These are phyloP conservation scores for Acanthacorydalis orientalis DNA, from an alignment of 2,888 invertebrate genomes.

Conservation along the genomic window DNA sequence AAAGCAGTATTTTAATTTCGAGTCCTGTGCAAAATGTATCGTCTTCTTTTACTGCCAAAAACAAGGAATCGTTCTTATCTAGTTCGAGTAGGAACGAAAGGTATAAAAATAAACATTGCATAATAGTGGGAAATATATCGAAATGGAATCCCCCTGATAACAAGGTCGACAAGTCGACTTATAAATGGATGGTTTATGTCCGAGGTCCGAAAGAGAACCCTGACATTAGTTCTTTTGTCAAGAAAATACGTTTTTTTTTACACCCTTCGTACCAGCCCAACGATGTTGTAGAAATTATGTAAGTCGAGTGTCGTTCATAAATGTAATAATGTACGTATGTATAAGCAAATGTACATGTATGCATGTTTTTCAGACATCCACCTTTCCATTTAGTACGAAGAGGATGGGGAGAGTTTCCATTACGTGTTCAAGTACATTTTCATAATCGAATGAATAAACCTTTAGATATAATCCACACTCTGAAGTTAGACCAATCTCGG, in stretches of 20 bases:
- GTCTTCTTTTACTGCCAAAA: neutral
- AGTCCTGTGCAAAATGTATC: neutral
- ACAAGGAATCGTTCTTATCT: neutral
- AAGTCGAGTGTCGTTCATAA: constrained; percentile 19
- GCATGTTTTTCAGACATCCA: constrained; percentile 41
- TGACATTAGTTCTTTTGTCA: constrained; percentile 43
- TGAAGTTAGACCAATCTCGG: constrained; percentile 65
- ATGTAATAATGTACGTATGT: neutral
- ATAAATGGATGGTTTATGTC: constrained; percentile 85
- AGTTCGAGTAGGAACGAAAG: constrained; percentile 15
- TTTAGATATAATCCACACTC: constrained; percentile 58
- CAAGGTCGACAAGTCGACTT: constrained; percentile 51
- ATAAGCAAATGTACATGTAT: neutral
- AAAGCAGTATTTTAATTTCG: neutral
- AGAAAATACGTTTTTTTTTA: constrained; percentile 60
- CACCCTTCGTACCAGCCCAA: constrained; percentile 80
- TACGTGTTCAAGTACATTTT: constrained; percentile 67
- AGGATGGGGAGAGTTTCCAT: constrained; percentile 88
- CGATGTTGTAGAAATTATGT: constrained; percentile 65
- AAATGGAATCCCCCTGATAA: constrained; percentile 54
- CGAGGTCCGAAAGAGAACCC: constrained; percentile 46
- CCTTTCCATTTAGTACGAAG: constrained; percentile 73
- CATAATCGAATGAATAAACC: constrained; percentile 56
- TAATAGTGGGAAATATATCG: constrained; percentile 58
- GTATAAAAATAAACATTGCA: constrained; percentile 19